Evolutionary conservation across 1,140 invertebrate species (phyloP).

Genomic region (Zaprionus nigranus): DNA sequence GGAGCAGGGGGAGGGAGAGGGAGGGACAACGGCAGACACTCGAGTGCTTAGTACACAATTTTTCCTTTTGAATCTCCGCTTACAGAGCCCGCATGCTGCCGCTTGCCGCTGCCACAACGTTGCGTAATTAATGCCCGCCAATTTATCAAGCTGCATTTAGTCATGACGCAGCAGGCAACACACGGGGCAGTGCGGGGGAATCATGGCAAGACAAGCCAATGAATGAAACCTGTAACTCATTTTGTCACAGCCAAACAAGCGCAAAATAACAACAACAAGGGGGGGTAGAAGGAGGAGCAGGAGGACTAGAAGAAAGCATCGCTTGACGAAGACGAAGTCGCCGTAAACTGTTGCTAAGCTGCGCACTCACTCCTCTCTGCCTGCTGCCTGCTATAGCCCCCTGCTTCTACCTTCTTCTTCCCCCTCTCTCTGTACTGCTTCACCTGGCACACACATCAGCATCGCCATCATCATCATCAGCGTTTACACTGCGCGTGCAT

Average conservation of each 20-base stretch:
- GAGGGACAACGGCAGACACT: not conserved
- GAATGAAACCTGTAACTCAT: conserved; percentile 81
- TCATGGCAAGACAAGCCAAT: conserved; percentile 43
- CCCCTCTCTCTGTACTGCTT: not conserved
- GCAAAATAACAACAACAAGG: conserved; percentile 28
- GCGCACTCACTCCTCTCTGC: conserved; percentile 11
- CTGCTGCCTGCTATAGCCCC: not conserved
- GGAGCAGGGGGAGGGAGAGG: not conserved
- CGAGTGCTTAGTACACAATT: conserved; percentile 8
- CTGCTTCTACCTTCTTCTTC: not conserved
- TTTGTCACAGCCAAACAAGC: conserved; percentile 72
- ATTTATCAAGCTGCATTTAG: conserved; percentile 79
- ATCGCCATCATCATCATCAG: conserved; percentile 19
- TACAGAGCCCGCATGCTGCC: conserved; percentile 27
- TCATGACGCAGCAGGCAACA: not conserved
- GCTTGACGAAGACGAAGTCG: conserved; percentile 7
- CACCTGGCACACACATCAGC: conserved; percentile 27
- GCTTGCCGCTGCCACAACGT: not conserved
- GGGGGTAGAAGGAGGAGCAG: not conserved
- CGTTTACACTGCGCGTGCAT: conserved; percentile 48
- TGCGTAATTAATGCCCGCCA: conserved; percentile 75
- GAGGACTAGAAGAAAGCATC: not conserved
- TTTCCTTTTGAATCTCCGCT: conserved; percentile 17
- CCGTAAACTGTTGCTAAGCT: conserved; percentile 77
- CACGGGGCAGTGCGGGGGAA: not conserved